Evolutionary conservation across 1,140 invertebrate species (phyloP).

Genomic region (Anthonomus grandis): DNA sequence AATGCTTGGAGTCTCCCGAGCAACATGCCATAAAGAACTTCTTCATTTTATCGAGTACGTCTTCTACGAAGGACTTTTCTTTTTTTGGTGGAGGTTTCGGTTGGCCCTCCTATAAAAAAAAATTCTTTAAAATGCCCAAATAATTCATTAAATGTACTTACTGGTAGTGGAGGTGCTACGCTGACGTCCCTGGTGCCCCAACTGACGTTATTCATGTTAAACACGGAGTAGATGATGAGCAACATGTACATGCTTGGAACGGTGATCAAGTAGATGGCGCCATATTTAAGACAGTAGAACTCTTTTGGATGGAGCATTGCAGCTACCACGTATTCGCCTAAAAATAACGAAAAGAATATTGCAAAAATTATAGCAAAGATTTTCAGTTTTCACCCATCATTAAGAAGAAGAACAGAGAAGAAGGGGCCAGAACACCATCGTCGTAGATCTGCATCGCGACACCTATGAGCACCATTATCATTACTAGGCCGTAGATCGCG

Average conservation of each 20-base stretch:
- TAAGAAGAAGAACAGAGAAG: constrained; percentile 71
- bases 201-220: constrained; percentile 85
- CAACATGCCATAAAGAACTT: constrained; percentile 10
- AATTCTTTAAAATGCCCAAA: background rate
- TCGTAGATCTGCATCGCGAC: constrained; percentile 76
- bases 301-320: constrained; percentile 84
- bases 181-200: constrained; percentile 85
- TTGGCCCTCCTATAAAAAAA: background rate
- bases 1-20: constrained; percentile 5
- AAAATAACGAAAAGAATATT: no score
- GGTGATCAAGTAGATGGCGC: constrained; percentile 85
- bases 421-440: constrained; percentile 76
- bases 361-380: background rate
- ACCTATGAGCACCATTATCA: constrained; percentile 91
- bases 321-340: constrained; percentile 61
- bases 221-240: constrained; percentile 85
- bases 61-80: background rate
- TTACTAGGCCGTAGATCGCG: constrained; percentile 79
- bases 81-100: constrained; percentile 7
- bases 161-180: constrained; percentile 43
- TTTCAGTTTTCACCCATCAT: constrained; percentile 52
- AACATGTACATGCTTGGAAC: constrained; percentile 93
- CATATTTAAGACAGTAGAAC: constrained; percentile 69
- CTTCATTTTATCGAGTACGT: background rate
- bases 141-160: background rate